Percentiles rank a stretch among this genome's conserved stretches.
Evolutionary conservation across 2,888 invertebrate species (phyloP).

Genomic region (Acrocyrtus sp.): DNA sequence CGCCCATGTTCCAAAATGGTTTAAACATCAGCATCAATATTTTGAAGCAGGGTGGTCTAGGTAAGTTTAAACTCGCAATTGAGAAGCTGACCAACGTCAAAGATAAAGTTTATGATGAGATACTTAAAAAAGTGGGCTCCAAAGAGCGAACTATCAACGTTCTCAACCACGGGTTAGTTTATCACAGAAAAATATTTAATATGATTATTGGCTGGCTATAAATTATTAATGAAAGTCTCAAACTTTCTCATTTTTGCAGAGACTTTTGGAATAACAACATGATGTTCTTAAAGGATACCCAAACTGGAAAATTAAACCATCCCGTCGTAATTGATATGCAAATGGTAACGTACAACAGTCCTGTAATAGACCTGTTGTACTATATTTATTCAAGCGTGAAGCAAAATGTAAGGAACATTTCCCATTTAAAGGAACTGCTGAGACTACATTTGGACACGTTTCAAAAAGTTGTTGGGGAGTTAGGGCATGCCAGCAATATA

Average conservation of each 20-base stretch:
- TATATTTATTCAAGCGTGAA: neutral
- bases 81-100: too few relatives aligned
- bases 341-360: neutral
- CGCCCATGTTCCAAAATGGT: slow-evolving; percentile 10
- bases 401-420: neutral
- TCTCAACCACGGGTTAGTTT: too few relatives aligned
- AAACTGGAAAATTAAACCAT: neutral
- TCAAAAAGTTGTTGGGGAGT: neutral
- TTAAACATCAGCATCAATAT: slow-evolving; percentile 15
- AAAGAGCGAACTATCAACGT: too few relatives aligned
- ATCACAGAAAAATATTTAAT: too few relatives aligned
- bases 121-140: too few relatives aligned
- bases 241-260: too few relatives aligned
- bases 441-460: slow-evolving; percentile 4
- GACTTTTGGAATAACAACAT: slow-evolving; percentile 17
- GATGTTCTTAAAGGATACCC: neutral
- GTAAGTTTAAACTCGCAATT: too few relatives aligned
- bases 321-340: neutral
- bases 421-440: neutral
- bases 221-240: too few relatives aligned
- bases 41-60: too few relatives aligned
- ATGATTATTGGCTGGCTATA: too few relatives aligned
- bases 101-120: too few relatives aligned
- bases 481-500: slow-evolving; percentile 4
- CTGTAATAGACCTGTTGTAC: neutral